Evolutionary conservation across 2,888 invertebrate species (phyloP).

Genomic region (Eugnorisma glareosa): DNA sequence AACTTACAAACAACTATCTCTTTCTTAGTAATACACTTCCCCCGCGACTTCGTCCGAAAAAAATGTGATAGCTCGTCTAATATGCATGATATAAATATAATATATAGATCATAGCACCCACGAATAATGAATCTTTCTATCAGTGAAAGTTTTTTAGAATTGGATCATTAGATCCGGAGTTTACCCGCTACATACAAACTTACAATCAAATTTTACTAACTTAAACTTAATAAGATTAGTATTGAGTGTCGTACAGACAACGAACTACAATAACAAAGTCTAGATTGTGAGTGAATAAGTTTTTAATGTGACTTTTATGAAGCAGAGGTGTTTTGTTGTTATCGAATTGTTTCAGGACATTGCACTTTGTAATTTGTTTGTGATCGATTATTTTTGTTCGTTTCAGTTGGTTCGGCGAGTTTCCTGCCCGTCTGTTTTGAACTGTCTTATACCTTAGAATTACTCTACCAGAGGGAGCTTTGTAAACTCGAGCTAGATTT

Average conservation of each 20-base stretch:
- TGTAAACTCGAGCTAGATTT: background rate
- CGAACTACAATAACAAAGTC: background rate
- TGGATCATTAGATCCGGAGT: too few species aligned
- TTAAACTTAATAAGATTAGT: too few species aligned
- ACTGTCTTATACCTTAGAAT: background rate
- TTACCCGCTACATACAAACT: too few species aligned
- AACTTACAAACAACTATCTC: too few species aligned
- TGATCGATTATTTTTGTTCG: background rate
- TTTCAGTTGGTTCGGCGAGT: background rate
- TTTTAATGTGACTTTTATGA: slow-evolving; percentile 20
- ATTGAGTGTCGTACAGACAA: too few species aligned
- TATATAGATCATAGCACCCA: too few species aligned
- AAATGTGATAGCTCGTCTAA: too few species aligned
- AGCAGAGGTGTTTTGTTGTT: slow-evolving; percentile 1
- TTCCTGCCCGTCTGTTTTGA: background rate
- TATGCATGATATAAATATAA: too few species aligned
- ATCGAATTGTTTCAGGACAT: slow-evolving; percentile 6
- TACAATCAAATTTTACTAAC: background rate
- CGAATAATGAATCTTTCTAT: too few species aligned
- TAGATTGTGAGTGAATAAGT: slow-evolving; percentile 10
- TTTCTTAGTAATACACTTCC: too few species aligned
- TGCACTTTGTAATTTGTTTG: slow-evolving; percentile 1
- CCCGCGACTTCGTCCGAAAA: too few species aligned
- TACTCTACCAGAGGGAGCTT: background rate
- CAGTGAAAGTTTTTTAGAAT: too few species aligned